Evolutionary conservation across 2,797 vertebrate species (phyloP), one percentile per base, ranked within the genome.

Genomic region (Falco naumanni): DNA sequence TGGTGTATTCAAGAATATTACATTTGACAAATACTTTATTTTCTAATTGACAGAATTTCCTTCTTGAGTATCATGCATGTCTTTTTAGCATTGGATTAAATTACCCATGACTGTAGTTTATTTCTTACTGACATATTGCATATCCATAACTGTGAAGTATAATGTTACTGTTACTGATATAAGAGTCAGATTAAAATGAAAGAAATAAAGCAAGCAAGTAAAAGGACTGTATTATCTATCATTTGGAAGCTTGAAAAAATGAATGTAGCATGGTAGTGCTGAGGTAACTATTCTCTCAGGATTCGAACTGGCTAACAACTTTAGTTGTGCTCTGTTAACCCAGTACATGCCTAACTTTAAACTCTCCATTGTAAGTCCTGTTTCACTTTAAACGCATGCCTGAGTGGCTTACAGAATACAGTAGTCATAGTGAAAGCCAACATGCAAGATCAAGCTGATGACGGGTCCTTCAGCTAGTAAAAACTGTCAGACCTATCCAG

Each of bases 31-130:
- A 88, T 91, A 65, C 28, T 77, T 86, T 82, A 48, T 94, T 90
- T 94, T 95, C 87, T 91, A 90, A 90, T 95, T 90, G 93, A 70
- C 60, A 90, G 47, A 47, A 85, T 90, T 90, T 93, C 81, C 88
- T 92, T 71, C 3, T 3, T 77, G 76, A 19, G 1, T 70, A 61
- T 72, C 3, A 1, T 76, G 74, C 60, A 15, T 84, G 80, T 63
- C 77, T 69, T 88, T 78, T 81, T 51, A 56, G 60, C 47, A 63
- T 15, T 56, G 75, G 37, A 61, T 93, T 92, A 82, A 95, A 92
- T 87, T 85, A 66, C 33, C 37, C 7, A 0, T 92, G 86, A 92
- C 88, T 80, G 51, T 18, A 84, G 69, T 83, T 95, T 84, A 68
- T 71, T 92, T 85, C 78, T 80, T 80, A 68, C 56, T 60, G 60